phyloP scores from a whole-genome alignment of 2,888 invertebrate genomes.

The Lasioglossum vierecki region DNA sequence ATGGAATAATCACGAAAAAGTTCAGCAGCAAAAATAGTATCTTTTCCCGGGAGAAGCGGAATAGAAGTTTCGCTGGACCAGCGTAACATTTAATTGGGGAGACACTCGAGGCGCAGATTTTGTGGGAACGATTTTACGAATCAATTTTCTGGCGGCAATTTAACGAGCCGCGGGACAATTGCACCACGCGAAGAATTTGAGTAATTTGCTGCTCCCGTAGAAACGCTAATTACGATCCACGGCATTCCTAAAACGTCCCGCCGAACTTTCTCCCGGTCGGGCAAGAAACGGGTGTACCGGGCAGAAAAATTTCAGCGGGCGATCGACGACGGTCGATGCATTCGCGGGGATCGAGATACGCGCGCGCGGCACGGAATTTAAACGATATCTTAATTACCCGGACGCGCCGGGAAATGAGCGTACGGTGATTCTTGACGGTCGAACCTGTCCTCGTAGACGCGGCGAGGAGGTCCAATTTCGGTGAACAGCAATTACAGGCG shows the following conservation, averaged over 20 bases:
- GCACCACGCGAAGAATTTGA: constrained; percentile 1
- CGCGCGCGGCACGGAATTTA: constrained; percentile 21
- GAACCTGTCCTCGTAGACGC: constrained; percentile 40
- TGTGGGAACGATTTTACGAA: constrained; percentile 7
- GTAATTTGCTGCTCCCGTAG: constrained; percentile 7
- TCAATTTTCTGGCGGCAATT: constrained; percentile 6
- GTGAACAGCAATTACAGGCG: constrained; percentile 63
- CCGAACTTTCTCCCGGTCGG: constrained; percentile 2
- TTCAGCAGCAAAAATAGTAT: not conserved
- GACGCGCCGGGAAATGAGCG: constrained; percentile 22
- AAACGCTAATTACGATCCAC: not conserved
- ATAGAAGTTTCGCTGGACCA: not conserved
- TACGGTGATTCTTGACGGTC: constrained; percentile 13
- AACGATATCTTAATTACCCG: constrained; percentile 63
- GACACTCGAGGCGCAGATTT: not conserved
- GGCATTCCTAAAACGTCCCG: constrained; percentile 13
- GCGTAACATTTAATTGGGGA: not conserved
- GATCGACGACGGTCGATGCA: not conserved
- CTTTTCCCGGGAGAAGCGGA: not conserved
- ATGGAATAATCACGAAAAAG: not conserved
- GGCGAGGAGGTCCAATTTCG: constrained; percentile 61
- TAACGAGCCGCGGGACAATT: not conserved
- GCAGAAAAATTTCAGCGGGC: not conserved
- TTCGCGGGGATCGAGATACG: constrained; percentile 4
- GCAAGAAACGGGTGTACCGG: not conserved